phyloP scores from a whole-genome alignment of 2,888 invertebrate species.

The Phasia obesa region DNA sequence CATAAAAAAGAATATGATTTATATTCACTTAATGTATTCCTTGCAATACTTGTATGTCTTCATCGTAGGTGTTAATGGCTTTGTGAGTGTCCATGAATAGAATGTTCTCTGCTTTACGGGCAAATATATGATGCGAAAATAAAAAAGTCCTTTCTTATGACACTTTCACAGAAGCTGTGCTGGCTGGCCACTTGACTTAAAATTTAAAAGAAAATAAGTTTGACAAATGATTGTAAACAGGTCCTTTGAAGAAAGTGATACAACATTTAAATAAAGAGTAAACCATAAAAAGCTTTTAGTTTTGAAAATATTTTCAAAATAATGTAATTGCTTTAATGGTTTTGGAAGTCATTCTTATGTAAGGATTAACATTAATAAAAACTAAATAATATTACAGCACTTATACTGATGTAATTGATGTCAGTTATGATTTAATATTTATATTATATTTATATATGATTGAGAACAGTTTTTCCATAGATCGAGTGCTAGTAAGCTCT shows the following conservation, averaged over 20 bases:
- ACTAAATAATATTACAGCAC: no score
- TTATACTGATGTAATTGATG: no score
- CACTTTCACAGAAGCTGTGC: slow-evolving; percentile 9
- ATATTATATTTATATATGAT: no score
- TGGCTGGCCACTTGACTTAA: background rate
- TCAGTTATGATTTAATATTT: no score
- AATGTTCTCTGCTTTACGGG: slow-evolving; percentile 15
- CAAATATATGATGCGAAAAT: background rate
- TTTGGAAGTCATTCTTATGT: no score
- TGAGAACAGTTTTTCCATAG: no score
- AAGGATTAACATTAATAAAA: no score
- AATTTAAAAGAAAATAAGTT: background rate
- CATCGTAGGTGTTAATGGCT: slow-evolving; percentile 57
- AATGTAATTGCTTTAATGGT: no score
- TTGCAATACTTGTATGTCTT: slow-evolving; percentile 10
- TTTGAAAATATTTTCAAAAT: no score
- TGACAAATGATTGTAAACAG: slow-evolving; percentile 44
- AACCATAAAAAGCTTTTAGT: no score
- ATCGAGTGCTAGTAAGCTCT: no score
- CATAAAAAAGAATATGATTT: slow-evolving; percentile 54
- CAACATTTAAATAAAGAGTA: background rate
- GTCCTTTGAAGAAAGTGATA: slow-evolving; percentile 4
- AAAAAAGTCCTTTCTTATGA: slow-evolving; percentile 40
- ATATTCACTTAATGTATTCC: slow-evolving; percentile 48
- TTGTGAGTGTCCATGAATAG: slow-evolving; percentile 61